A percentile compares a stretch with the other conserved stretches of the same genome.
Evolutionary conservation across 2,113 vertebrate genomes (phyloP).

Genomic region (Cricetomys ansorgei): DNA sequence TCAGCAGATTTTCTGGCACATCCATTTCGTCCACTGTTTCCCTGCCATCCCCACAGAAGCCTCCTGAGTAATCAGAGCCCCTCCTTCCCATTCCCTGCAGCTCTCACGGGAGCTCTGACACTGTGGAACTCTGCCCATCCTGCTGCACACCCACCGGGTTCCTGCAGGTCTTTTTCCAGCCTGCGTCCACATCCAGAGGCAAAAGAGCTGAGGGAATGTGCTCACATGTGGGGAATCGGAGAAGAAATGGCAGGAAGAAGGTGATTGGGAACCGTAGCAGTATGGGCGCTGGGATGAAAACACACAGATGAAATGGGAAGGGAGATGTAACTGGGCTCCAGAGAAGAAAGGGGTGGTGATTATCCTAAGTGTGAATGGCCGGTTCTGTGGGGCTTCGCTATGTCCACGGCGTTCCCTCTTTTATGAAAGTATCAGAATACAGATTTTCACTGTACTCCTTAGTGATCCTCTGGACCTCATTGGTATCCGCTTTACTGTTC

Average conservation of each 20-base stretch:
- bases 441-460: background rate
- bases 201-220: accelerated
- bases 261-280: background rate
- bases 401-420: background rate
- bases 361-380: background rate
- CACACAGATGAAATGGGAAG: background rate
- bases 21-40: background rate
- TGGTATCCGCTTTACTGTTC: background rate
- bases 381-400: background rate
- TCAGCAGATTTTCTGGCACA: background rate
- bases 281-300: background rate
- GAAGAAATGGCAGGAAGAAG: background rate
- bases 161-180: background rate
- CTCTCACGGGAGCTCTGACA: no score
- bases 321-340: background rate
- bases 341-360: no score
- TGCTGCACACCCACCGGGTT: background rate
- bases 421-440: background rate
- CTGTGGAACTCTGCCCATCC: background rate
- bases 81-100: no score
- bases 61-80: no score
- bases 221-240: background rate
- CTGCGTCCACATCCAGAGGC: background rate
- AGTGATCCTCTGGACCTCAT: background rate
- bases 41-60: background rate